Evolutionary conservation across 2,113 vertebrate species (phyloP), one percentile per base, ranked within the genome.

Genomic region (Prolemur simus): DNA sequence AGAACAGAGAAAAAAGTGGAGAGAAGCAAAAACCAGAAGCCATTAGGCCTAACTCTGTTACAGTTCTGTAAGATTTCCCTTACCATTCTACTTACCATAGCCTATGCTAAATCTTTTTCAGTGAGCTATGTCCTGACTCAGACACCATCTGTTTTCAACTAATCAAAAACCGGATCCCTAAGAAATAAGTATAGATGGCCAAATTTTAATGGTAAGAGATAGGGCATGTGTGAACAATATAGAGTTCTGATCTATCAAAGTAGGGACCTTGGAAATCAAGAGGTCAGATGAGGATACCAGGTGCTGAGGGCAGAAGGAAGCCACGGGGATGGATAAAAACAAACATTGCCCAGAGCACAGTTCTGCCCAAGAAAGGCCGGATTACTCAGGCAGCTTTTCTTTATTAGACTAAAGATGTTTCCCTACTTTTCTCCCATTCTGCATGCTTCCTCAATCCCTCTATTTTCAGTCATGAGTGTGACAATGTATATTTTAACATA

Each of bases 401-500:
- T 42, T 54, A 42, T 76, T 76, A 92, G 47, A 77, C 71, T 69
- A 20, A 85, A 84, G 66, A 71, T 81, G 23, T 54, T 14, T 81
- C 58, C 95, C 39, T 52, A 34, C 85, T 71, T 81, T 54, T 47
- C 58, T 81, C 52, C 52, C 78, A 60, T 89, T 71, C 86, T 77
- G 12, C 7, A 49, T 86, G 37, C 68, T 89, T 84, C 87, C 87
- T 45, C 58, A 82, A 14, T 45, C 71, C 47, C 81, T 94, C 93
- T 97, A 83, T 96, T 89, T 95, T 97, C 89, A 93, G 94, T 90
- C 64, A 49, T 77, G 84, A 64, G 89, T 93, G 45, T 89, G 87
- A 87, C 95, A 84, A 87, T 89, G 63, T 92, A 82, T 96, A 97
- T 97, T 93, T 97, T 95, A 96, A 93, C 73, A 97, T 97, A 96